Evolutionary conservation across 1,140 invertebrate species (phyloP).

Genomic region (Cheumatopsyche charites): DNA sequence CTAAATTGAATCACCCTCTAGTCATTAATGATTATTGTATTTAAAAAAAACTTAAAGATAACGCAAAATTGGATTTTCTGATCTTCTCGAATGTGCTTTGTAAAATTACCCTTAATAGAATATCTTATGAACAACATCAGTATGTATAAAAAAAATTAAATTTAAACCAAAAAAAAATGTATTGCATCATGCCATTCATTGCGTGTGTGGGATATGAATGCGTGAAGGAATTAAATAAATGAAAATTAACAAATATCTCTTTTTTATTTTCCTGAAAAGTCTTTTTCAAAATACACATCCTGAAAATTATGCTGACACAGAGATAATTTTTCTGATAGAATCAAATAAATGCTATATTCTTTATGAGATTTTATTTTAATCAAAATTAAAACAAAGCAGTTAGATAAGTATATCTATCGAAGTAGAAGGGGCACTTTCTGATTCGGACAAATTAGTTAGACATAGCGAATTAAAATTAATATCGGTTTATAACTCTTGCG

Average conservation of each 20-base stretch:
- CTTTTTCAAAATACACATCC: no score
- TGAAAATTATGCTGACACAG: no score
- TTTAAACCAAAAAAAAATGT: slow-evolving; percentile 44
- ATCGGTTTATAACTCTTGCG: no score
- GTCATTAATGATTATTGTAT: slow-evolving; percentile 44
- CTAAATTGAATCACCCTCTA: slow-evolving; percentile 48
- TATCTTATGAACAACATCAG: slow-evolving; percentile 46
- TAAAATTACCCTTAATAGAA: slow-evolving; percentile 45
- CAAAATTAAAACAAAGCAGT: no score
- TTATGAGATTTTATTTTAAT: no score
- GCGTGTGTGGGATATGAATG: slow-evolving; percentile 48
- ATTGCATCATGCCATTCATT: slow-evolving; percentile 49
- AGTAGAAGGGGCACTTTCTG: no score
- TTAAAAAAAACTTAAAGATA: slow-evolving; percentile 29
- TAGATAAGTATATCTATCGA: no score
- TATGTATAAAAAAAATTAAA: slow-evolving; percentile 45
- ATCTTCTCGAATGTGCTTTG: slow-evolving; percentile 48
- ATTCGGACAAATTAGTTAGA: no score
- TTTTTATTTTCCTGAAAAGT: no score
- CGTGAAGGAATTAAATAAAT: slow-evolving; percentile 47
- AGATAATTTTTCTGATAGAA: no score
- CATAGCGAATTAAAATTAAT: no score
- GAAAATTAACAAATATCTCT: slow-evolving; percentile 32
- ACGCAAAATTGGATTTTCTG: slow-evolving; percentile 46
- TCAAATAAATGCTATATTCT: no score